Percentiles rank a stretch among this genome's conserved stretches.
Evolutionary conservation across 2,888 invertebrate genomes (phyloP).

Genomic region (Gymnoscelis rufifasciata): DNA sequence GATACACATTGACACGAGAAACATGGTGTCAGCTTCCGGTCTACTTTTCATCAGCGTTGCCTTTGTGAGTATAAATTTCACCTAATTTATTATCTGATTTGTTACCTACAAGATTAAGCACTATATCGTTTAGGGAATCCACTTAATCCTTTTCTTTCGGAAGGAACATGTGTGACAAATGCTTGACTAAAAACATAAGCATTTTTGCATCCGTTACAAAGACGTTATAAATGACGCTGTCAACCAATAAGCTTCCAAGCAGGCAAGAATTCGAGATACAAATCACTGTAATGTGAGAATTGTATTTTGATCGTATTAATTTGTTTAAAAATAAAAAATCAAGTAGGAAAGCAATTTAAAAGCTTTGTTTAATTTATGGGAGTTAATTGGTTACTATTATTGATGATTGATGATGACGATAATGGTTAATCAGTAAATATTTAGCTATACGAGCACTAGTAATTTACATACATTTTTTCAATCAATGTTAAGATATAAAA

Average conservation of each 20-base stretch:
- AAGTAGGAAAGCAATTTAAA: slow-evolving; percentile 62
- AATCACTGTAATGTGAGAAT: slow-evolving; percentile 52
- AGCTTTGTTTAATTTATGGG: slow-evolving; percentile 48
- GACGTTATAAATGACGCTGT: slow-evolving; percentile 43
- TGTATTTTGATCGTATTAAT: slow-evolving; percentile 52
- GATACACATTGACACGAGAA: slow-evolving; percentile 36
- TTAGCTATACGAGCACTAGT: too few species aligned
- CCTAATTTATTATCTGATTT: slow-evolving; percentile 24
- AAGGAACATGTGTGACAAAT: slow-evolving; percentile 31
- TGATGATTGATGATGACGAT: too few species aligned
- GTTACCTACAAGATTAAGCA: not conserved
- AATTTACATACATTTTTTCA: too few species aligned
- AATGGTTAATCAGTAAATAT: too few species aligned
- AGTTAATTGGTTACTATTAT: too few species aligned
- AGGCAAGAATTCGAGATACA: slow-evolving; percentile 42
- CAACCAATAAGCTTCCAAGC: slow-evolving; percentile 13
- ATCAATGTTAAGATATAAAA: too few species aligned
- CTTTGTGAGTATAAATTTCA: slow-evolving; percentile 52
- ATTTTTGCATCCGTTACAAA: slow-evolving; percentile 40
- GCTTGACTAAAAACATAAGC: slow-evolving; percentile 25
- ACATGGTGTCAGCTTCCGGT: slow-evolving; percentile 51
- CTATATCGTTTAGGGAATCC: too few species aligned
- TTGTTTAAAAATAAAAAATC: slow-evolving; percentile 61
- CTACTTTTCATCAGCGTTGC: slow-evolving; percentile 44
- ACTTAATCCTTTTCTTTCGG: slow-evolving; percentile 5